phyloP scores from a whole-genome alignment of 2,888 invertebrate species.

The Rhamphomyia laevipes region DNA sequence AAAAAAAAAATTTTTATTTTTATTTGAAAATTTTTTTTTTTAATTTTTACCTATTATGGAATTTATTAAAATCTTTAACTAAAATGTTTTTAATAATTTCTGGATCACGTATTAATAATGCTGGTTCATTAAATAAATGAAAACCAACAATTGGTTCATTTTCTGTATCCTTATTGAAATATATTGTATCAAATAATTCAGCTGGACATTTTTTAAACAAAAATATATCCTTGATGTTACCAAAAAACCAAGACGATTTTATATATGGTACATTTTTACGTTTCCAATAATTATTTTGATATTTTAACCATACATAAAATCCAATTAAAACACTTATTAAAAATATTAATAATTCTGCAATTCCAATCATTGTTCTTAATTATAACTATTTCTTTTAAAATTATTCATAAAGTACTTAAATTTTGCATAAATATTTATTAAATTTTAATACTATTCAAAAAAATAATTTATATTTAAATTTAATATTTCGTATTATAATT shows the following conservation, averaged over 20 bases:
- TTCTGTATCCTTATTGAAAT: slow-evolving; percentile 23
- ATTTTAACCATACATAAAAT: background rate
- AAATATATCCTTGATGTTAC: slow-evolving; percentile 32
- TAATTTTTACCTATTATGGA: slow-evolving; percentile 28
- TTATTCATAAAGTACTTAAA: too few species aligned
- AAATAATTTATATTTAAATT: too few species aligned
- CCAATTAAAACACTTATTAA: too few species aligned
- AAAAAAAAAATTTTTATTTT: too few species aligned
- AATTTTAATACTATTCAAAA: too few species aligned
- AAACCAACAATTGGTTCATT: slow-evolving; percentile 31
- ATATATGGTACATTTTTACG: slow-evolving; percentile 32
- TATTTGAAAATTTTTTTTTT: background rate
- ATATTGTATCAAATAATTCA: slow-evolving; percentile 30
- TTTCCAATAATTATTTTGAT: slow-evolving; percentile 26
- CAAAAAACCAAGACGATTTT: slow-evolving; percentile 34
- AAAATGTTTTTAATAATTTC: slow-evolving; percentile 38
- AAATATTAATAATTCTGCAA: too few species aligned
- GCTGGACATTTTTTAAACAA: slow-evolving; percentile 25
- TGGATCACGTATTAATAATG: slow-evolving; percentile 36
- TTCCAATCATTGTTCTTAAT: too few species aligned
- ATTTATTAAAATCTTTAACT: slow-evolving; percentile 39
- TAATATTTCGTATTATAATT: too few species aligned
- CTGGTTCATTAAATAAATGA: slow-evolving; percentile 37
- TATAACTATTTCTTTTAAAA: too few species aligned
- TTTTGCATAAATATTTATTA: background rate